Percentiles rank a stretch among this genome's conserved stretches.
These are phyloP conservation scores for Lasioglossum lativentre DNA, from an alignment of 2,888 invertebrate species.

Conservation along the genomic window DNA sequence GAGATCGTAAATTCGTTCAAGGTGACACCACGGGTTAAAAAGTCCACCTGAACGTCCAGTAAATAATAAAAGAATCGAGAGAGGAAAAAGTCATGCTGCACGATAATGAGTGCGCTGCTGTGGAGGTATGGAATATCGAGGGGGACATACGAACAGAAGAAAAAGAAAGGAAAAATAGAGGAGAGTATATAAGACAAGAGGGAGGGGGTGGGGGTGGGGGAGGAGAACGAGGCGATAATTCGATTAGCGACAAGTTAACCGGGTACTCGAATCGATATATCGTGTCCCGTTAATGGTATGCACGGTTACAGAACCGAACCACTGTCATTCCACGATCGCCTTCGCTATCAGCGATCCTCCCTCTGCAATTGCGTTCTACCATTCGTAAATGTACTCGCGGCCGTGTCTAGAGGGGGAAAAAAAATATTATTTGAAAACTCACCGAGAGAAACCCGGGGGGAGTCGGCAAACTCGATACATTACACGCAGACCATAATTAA, in stretches of 20 bases:
- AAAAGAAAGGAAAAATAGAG: slow-evolving; percentile 12
- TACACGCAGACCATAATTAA: slow-evolving; percentile 67
- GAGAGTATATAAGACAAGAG: slow-evolving; percentile 34
- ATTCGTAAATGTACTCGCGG: slow-evolving; percentile 32
- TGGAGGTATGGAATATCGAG: slow-evolving; percentile 2
- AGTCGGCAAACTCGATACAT: slow-evolving; percentile 58
- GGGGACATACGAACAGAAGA: not conserved
- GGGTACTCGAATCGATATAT: slow-evolving; percentile 71
- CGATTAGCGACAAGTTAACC: slow-evolving; percentile 76
- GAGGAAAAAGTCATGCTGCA: slow-evolving; percentile 15
- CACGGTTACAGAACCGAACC: slow-evolving; percentile 77
- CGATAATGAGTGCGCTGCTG: not conserved
- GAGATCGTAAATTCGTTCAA: slow-evolving; percentile 76
- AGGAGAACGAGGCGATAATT: slow-evolving; percentile 67
- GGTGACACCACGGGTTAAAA: slow-evolving; percentile 43
- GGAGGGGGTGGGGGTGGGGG: not conserved
- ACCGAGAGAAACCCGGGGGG: slow-evolving; percentile 5
- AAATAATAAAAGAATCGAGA: slow-evolving; percentile 12
- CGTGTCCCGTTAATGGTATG: slow-evolving; percentile 78
- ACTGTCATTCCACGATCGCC: slow-evolving; percentile 46
- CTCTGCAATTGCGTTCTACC: slow-evolving; percentile 27
- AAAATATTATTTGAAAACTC: slow-evolving; percentile 67
- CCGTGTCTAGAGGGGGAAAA: slow-evolving; percentile 32
- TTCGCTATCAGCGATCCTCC: slow-evolving; percentile 57
- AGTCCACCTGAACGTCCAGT: not conserved